Conservation (phyloP, 2,888 invertebrate species). For the Aquatica leii region DNA sequence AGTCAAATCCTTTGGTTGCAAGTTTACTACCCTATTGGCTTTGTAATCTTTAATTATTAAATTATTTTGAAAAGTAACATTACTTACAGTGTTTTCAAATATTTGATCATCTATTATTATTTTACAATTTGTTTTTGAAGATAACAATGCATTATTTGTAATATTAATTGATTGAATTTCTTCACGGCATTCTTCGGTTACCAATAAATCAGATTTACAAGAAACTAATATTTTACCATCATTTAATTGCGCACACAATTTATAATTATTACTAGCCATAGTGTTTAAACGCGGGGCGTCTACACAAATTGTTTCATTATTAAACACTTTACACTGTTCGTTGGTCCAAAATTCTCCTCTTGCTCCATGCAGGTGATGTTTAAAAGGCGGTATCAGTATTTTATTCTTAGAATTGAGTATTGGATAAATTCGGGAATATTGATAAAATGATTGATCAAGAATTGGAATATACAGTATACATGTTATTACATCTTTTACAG, state of each 20-base stretch:
- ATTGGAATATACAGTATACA: too few species aligned
- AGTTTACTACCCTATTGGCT: slow-evolving; percentile 5
- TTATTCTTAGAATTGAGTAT: too few species aligned
- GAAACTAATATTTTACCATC: slow-evolving; percentile 7
- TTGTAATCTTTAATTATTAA: slow-evolving; percentile 8
- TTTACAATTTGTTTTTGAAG: slow-evolving; percentile 18
- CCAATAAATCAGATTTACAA: slow-evolving; percentile 1
- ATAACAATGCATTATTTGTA: slow-evolving; percentile 15
- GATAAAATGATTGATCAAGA: too few species aligned
- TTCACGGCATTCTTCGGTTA: slow-evolving; percentile 14
- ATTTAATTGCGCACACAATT: slow-evolving; percentile 13
- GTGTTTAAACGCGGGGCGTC: too few species aligned
- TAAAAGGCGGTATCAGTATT: too few species aligned
- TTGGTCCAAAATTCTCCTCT: too few species aligned
- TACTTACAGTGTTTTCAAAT: slow-evolving; percentile 19
- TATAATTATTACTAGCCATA: slow-evolving; percentile 20
- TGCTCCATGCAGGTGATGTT: too few species aligned
- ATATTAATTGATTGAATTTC: slow-evolving; percentile 6
- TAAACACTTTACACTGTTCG: too few species aligned
- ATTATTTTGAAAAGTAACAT: slow-evolving; percentile 15
- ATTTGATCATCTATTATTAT: slow-evolving; percentile 18
- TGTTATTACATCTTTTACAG: too few species aligned
- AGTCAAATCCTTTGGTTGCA: slow-evolving; percentile 14
- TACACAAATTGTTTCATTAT: too few species aligned
- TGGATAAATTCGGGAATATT: too few species aligned